Evolutionary conservation across 2,113 vertebrate genomes (phyloP).

Genomic region (Chlamydotis undulata): DNA sequence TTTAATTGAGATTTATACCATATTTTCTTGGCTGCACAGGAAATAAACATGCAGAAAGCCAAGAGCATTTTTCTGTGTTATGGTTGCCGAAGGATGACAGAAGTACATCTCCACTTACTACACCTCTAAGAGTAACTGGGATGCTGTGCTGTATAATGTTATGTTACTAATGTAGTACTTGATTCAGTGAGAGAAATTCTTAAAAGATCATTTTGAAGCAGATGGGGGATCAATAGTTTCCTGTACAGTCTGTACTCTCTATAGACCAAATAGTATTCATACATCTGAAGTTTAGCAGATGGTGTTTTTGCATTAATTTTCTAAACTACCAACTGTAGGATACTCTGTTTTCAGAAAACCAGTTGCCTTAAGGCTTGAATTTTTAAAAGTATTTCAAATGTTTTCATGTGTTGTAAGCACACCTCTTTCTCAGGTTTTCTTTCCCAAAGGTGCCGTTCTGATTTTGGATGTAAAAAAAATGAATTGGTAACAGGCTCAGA

Average conservation of each 20-base stretch:
- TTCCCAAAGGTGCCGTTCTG: background rate
- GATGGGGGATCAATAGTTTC: slow-evolving; percentile 66
- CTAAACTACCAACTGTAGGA: slow-evolving; percentile 76
- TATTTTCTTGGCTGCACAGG: background rate
- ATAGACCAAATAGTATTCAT: slow-evolving; percentile 64
- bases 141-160: background rate
- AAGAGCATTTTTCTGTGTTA: background rate
- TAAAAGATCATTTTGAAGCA: slow-evolving; percentile 52
- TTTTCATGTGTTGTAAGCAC: slow-evolving; percentile 50
- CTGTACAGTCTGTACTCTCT: slow-evolving; percentile 61
- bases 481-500: background rate
- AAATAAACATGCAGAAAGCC: slow-evolving; percentile 16
- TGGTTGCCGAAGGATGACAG: background rate
- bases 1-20: background rate
- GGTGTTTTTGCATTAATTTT: slow-evolving; percentile 81
- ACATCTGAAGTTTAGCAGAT: slow-evolving; percentile 78
- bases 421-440: slow-evolving; percentile 58
- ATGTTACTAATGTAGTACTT: slow-evolving; percentile 47
- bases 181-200: slow-evolving; percentile 52
- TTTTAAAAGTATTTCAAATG: slow-evolving; percentile 60
- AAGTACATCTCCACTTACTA: background rate
- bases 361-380: slow-evolving; percentile 70
- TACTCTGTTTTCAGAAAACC: slow-evolving; percentile 77
- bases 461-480: background rate
- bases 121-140: background rate